Base-by-base conservation (phyloP, 2,797 vertebrate genomes). In the Podarcis siculus region DNA sequence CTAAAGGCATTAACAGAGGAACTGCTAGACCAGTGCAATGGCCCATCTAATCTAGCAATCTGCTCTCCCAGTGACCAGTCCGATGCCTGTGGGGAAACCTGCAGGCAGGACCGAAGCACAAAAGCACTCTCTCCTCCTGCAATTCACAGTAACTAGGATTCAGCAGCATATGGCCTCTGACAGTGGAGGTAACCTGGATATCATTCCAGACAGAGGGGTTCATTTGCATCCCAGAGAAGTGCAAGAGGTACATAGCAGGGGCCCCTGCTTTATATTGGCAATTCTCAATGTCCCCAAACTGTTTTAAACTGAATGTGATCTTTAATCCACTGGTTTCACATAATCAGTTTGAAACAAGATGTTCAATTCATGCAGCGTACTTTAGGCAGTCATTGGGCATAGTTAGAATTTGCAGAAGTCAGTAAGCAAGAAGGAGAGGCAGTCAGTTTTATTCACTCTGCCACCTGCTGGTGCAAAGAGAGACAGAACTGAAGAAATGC, bases 401-500 rank as follows among this genome's bases (percentile, higher is more conserved):
- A n/a, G 27, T 19, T n/a, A 66, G 76, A 75, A 81, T 58, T 64
- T 49, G 69, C 4, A 3, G 32, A 30, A 19, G 64, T 76, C 61
- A 79, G 55, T 76, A 79, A 66, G 39, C 42, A 55, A 71, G 35
- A 73, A 64, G 58, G 23, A 76, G 58, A 23, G 12, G 39, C 25
- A 69, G 5, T 69, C 25, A 1, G 39, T 91, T 89, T 92, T 87
- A 75, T 92, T 64, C 21, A 69, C 81, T 1, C 0, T 92, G 83
- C 92, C 85, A 64, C 37, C 88, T 95, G 82, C 89, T 93, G 88
- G 49, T 84, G 30, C 0, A 0, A 87, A 87, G 86, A 25, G n/a
- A 89, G 58, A 0, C 49, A 82, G 82, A 83, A 25, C 17, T 42
- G 75, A 42, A 85, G 32, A 37, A 45, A 77, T 25, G 19, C 23